These are phyloP conservation scores for Collichthys lucidus DNA, from an alignment of 2,113 vertebrate genomes.

Conservation along the genomic window DNA sequence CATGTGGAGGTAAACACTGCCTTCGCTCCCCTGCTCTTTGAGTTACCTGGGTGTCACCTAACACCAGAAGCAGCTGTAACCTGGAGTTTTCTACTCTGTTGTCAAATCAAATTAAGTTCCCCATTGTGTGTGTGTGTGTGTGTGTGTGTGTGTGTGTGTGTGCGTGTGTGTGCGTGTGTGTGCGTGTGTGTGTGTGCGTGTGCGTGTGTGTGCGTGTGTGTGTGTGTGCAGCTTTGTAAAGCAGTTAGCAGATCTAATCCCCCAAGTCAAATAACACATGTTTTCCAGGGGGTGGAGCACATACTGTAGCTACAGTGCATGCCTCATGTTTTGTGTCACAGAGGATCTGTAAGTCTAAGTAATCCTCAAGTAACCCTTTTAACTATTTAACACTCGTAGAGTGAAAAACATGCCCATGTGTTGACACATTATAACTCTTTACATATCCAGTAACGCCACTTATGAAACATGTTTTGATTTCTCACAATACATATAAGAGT, in stretches of 20 bases:
- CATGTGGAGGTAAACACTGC: too few relatives aligned
- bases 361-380: slow-evolving; percentile 15
- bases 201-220: too few relatives aligned
- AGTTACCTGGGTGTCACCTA: background rate
- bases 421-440: background rate
- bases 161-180: slow-evolving; percentile 5
- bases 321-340: background rate
- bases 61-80: background rate
- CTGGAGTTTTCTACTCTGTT: background rate
- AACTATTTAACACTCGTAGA: background rate
- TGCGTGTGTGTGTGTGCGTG: too few relatives aligned
- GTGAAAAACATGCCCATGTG: background rate
- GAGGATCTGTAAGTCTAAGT: slow-evolving; percentile 5
- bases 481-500: background rate
- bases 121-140: slow-evolving; percentile 14
- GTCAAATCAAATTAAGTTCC: background rate
- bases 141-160: slow-evolving; percentile 23
- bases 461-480: background rate
- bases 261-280: slow-evolving; percentile 13
- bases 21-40: background rate
- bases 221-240: background rate
- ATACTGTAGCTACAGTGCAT: slow-evolving; percentile 7
- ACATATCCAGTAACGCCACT: background rate
- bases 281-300: slow-evolving; percentile 39
- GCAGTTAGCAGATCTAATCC: slow-evolving; percentile 12